Conservation (phyloP, 2,797 vertebrate genomes). For the Melanotaenia pygmaea region DNA sequence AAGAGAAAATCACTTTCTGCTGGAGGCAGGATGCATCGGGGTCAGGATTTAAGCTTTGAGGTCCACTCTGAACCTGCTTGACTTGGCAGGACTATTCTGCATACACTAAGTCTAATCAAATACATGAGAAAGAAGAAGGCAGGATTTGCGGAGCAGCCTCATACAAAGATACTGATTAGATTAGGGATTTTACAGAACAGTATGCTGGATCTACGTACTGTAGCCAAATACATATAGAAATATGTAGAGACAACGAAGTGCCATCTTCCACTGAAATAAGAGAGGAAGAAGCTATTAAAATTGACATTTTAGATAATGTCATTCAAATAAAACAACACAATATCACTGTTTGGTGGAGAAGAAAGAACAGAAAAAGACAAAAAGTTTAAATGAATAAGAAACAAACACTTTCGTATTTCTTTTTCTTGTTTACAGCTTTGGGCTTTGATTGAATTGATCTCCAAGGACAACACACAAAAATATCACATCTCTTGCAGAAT, state of each 20-base stretch:
- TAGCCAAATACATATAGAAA: constrained; percentile 14
- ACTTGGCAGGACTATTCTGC: constrained; percentile 66
- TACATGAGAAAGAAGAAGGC: constrained; percentile 51
- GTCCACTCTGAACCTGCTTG: constrained; percentile 67
- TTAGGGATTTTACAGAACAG: constrained; percentile 66
- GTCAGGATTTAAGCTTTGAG: constrained; percentile 76
- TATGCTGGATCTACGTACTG: constrained; percentile 36
- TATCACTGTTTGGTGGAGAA: constrained; percentile 25
- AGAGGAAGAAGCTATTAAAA: constrained; percentile 25
- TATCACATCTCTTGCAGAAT: constrained; percentile 21
- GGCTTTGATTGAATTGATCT: constrained; percentile 43
- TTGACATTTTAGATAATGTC: constrained; percentile 25
- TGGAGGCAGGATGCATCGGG: constrained; percentile 61
- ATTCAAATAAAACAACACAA: constrained; percentile 18
- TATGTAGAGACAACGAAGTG: constrained; percentile 19
- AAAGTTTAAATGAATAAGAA: constrained; percentile 18
- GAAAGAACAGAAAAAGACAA: constrained; percentile 36
- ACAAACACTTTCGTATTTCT: not conserved
- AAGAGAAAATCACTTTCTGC: constrained; percentile 75
- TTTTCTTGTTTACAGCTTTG: constrained; percentile 35
- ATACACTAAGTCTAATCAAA: constrained; percentile 71
- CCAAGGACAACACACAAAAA: constrained; percentile 36
- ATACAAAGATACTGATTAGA: constrained; percentile 67
- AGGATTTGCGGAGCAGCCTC: constrained; percentile 70
- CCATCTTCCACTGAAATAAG: not conserved